phyloP scores from a whole-genome alignment of 2,113 vertebrate genomes.

The Strix uralensis region DNA sequence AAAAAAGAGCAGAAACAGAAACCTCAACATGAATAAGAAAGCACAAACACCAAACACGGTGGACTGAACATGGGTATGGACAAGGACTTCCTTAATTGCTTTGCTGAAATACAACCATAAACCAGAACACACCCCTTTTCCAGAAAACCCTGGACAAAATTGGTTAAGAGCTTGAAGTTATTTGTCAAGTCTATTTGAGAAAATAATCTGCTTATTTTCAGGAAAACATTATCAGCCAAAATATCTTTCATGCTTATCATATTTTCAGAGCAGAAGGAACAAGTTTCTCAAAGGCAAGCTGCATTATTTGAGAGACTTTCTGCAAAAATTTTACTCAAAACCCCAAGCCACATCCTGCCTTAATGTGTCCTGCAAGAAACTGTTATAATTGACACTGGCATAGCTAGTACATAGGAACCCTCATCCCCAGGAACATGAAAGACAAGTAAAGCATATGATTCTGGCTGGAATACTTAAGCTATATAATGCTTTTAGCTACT shows the following conservation, averaged over 20 bases:
- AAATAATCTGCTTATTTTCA: background rate
- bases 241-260: background rate
- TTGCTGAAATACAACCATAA: background rate
- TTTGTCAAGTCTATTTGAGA: background rate
- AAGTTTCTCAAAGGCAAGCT: background rate
- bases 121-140: background rate
- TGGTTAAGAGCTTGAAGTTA: background rate
- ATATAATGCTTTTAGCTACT: background rate
- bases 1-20: background rate
- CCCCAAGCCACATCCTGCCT: background rate
- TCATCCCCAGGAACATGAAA: background rate
- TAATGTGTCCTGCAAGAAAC: background rate
- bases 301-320: background rate
- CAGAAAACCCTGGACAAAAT: background rate
- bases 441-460: background rate
- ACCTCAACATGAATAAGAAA: background rate
- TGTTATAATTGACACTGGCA: background rate
- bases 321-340: background rate
- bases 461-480: background rate
- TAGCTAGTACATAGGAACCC: background rate
- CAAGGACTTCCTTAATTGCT: background rate
- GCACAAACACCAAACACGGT: background rate
- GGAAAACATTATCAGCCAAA: background rate
- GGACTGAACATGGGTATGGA: background rate
- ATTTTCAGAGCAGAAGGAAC: background rate